phyloP scores from a whole-genome alignment of 2,888 invertebrate species.

The Camptogramma bilineatum region DNA sequence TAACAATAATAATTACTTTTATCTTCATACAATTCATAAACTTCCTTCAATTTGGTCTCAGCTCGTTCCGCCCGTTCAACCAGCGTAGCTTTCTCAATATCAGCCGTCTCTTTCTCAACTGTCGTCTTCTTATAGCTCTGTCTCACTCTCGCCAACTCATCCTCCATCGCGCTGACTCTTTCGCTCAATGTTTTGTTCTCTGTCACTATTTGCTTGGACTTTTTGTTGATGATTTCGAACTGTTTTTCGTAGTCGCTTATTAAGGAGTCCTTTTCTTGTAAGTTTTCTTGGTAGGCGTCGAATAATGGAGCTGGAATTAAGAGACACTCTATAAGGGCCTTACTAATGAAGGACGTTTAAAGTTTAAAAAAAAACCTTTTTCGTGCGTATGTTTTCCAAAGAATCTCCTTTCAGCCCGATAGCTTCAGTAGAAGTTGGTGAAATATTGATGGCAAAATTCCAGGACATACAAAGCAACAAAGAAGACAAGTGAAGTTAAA shows the following conservation, averaged over 20 bases:
- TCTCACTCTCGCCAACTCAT: constrained; percentile 67
- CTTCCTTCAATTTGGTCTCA: constrained; percentile 90
- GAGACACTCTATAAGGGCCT: too few relatives aligned
- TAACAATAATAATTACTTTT: too few relatives aligned
- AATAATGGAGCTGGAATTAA: constrained; percentile 86
- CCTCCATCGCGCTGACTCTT: constrained; percentile 62
- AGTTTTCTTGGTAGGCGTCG: constrained; percentile 91
- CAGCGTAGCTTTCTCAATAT: constrained; percentile 79
- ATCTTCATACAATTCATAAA: constrained; percentile 90
- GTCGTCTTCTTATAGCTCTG: constrained; percentile 71
- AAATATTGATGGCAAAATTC: too few relatives aligned
- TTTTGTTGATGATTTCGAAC: constrained; percentile 89
- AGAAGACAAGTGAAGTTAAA: too few relatives aligned
- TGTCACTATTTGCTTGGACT: constrained; percentile 88
- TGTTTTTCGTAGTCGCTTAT: constrained; percentile 89
- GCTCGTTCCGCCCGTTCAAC: constrained; percentile 88
- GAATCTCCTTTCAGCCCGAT: too few relatives aligned
- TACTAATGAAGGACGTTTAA: too few relatives aligned
- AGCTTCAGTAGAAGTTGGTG: too few relatives aligned
- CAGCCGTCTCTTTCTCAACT: constrained; percentile 77
- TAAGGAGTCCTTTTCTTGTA: constrained; percentile 90
- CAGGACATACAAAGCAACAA: too few relatives aligned
- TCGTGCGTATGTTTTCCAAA: too few relatives aligned
- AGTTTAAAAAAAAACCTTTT: constrained; percentile 11
- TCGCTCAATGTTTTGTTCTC: constrained; percentile 89